Conservation (phyloP, 2,797 vertebrate species). For the Characodon lateralis region DNA sequence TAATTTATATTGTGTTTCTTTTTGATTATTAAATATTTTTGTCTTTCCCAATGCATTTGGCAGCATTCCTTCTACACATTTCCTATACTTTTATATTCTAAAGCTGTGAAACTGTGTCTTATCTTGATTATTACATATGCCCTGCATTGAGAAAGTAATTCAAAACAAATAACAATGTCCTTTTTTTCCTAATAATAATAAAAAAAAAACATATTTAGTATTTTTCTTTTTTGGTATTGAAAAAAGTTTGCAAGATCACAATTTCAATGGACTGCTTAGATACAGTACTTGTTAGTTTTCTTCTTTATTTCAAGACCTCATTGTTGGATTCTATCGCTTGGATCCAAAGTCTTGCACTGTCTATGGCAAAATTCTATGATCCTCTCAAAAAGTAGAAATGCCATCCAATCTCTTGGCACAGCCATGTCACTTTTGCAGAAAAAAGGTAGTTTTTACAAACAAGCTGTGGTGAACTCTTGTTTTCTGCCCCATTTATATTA, state of each 20-base stretch:
- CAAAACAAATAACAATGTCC: neutral
- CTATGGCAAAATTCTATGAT: neutral
- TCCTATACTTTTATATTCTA: conserved; percentile 9
- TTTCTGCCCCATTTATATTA: neutral
- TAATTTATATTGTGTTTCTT: conserved; percentile 4
- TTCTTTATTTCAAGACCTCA: too few relatives aligned
- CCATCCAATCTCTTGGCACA: neutral
- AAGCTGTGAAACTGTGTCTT: conserved; percentile 3
- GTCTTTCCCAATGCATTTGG: neutral
- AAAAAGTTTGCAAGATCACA: too few relatives aligned
- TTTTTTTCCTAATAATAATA: neutral
- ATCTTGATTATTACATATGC: conserved; percentile 8
- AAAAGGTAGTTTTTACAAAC: neutral
- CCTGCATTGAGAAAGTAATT: neutral
- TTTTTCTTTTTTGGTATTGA: neutral
- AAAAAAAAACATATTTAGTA: neutral
- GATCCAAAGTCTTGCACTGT: neutral
- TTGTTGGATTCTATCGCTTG: too few relatives aligned
- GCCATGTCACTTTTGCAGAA: neutral
- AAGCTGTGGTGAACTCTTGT: neutral
- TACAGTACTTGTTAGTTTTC: too few relatives aligned
- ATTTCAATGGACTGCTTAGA: neutral
- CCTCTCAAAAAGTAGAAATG: neutral
- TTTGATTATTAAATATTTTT: conserved; percentile 6
- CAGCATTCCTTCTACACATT: neutral